These are phyloP conservation scores for Pycnonotus jocosus DNA, from an alignment of 2,113 vertebrate genomes.

Conservation along the genomic window DNA sequence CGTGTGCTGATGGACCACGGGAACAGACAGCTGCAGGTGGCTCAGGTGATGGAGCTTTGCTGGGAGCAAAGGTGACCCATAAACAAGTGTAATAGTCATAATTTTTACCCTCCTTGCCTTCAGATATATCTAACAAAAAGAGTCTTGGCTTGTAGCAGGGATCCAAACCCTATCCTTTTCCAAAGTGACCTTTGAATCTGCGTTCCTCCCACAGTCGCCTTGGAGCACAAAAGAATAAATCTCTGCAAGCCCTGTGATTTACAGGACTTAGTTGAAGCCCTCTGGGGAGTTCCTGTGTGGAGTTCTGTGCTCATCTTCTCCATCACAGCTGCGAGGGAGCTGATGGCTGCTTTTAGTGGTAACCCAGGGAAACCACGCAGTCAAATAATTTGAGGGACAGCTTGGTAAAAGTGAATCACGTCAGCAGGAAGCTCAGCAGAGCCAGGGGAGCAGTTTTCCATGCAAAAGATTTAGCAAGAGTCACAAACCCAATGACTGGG, in stretches of 20 bases:
- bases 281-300: background rate
- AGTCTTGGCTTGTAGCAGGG: background rate
- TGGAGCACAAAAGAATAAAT: background rate
- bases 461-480: background rate
- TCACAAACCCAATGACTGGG: background rate
- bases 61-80: background rate
- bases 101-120: background rate
- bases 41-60: background rate
- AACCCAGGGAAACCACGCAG: slow-evolving; percentile 20
- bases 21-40: background rate
- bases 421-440: background rate
- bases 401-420: background rate
- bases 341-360: background rate
- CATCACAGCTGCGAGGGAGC: background rate
- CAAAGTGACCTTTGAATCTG: background rate
- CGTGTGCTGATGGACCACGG: accelerated
- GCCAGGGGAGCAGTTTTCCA: background rate
- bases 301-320: background rate
- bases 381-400: background rate
- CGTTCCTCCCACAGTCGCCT: background rate
- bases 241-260: background rate
- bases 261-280: background rate
- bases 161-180: background rate
- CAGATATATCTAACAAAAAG: background rate
- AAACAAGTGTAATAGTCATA: background rate